These are phyloP conservation scores for Megathymus violae DNA, from an alignment of 1,140 invertebrate species.

Conservation along the genomic window DNA sequence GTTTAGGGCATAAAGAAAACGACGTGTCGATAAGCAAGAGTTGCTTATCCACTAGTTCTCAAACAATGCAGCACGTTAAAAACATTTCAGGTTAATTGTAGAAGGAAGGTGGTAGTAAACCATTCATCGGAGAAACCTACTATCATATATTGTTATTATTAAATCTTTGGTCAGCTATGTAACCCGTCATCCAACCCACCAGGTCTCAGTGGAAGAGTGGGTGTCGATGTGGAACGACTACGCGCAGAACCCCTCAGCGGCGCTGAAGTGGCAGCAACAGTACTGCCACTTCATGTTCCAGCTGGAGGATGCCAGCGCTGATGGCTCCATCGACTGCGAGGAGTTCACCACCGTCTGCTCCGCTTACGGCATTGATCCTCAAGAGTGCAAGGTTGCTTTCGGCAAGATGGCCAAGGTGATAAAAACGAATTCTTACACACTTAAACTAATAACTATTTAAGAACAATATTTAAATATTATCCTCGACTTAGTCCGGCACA, in stretches of 20 bases:
- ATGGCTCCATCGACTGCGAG: slow-evolving; percentile 91
- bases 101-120: too few species aligned
- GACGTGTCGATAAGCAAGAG: too few species aligned
- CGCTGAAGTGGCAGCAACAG: slow-evolving; percentile 91
- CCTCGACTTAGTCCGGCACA: too few species aligned
- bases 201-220: slow-evolving; percentile 91
- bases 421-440: neutral
- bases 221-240: slow-evolving; percentile 94
- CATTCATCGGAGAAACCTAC: too few species aligned
- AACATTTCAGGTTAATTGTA: too few species aligned
- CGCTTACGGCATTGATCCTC: slow-evolving; percentile 89
- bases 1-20: neutral
- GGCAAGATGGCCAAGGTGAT: slow-evolving; percentile 89
- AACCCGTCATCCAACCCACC: neutral
- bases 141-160: too few species aligned
- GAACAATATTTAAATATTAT: too few species aligned
- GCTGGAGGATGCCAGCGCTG: slow-evolving; percentile 93
- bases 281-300: slow-evolving; percentile 96
- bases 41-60: too few species aligned
- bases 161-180: too few species aligned
- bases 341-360: slow-evolving; percentile 93
- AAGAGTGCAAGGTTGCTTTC: slow-evolving; percentile 91
- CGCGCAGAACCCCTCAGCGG: slow-evolving; percentile 88
- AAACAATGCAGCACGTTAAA: too few species aligned
- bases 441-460: neutral